Percentiles rank a stretch among this genome's conserved stretches.
These are phyloP conservation scores for Julus scandinavius DNA, from an alignment of 2,888 invertebrate species.

Conservation along the genomic window DNA sequence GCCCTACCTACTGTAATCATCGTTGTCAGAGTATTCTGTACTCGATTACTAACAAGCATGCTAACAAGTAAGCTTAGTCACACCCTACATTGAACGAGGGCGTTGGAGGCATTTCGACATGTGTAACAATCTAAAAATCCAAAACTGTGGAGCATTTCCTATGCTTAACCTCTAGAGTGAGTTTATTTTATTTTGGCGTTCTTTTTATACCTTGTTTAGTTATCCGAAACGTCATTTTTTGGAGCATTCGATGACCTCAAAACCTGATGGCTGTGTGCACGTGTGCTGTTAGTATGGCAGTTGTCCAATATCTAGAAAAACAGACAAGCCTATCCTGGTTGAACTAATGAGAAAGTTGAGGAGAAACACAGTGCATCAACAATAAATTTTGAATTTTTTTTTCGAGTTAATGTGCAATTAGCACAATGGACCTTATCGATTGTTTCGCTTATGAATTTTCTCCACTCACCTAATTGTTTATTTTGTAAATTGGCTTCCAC, in stretches of 20 bases:
- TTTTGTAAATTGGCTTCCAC: conserved; percentile 5
- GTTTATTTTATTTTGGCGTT: conserved; percentile 39
- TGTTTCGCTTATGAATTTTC: background rate
- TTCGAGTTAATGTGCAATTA: conserved; percentile 12
- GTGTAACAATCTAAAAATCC: background rate
- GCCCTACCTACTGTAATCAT: too few species aligned
- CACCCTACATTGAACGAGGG: background rate
- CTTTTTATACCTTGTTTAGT: conserved; percentile 41
- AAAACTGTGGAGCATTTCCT: background rate
- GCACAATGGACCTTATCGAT: background rate
- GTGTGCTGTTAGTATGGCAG: conserved; percentile 29
- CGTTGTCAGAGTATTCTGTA: too few species aligned
- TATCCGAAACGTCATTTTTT: background rate
- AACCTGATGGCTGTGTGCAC: conserved; percentile 29
- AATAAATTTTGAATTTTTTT: background rate
- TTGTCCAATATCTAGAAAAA: background rate
- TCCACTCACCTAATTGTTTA: background rate
- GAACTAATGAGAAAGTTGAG: background rate
- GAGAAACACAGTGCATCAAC: background rate
- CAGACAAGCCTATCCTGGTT: background rate
- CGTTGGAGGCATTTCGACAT: background rate
- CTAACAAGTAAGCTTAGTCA: background rate
- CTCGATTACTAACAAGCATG: background rate
- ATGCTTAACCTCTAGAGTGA: background rate
- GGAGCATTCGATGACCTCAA: conserved; percentile 41